Base-by-base conservation (phyloP, 2,888 invertebrate genomes). In the Macrophya alboannulata region DNA sequence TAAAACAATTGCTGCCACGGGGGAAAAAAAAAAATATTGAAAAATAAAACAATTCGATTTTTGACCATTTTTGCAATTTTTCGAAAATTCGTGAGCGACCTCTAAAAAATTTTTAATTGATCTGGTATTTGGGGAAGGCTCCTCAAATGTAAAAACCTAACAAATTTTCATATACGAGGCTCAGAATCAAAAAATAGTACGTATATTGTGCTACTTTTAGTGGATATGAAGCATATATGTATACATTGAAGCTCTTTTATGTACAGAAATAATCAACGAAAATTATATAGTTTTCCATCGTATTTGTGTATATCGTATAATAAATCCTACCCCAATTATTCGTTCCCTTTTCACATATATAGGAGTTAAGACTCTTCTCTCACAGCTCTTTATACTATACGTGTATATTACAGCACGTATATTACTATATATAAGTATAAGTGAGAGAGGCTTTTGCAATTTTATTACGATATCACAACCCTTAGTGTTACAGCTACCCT, bases 391-490 rank as follows among this genome's bases (percentile, higher is more conserved):
- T 55, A 55, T 55, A 55, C 8, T 8, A 31, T 31, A 31, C 31
- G 1, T 3, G 31, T 31, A 3, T 6, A 55, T n/a, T 55, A 55
- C 55, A 55, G n/a, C 31, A 55, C n/a, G 8, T 55, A n/a, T 17
- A 6, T n/a, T n/a, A n/a, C n/a, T 6, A 55, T 6, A n/a, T 2
- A n/a, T 25, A 25, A 1, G 4, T 1, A 31, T 12, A 25, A 3
- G 12, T 1, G 21, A 9, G 25, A 25, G 10, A 62, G 12, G 62
- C 62, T 62, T 62, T 62, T 62, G 31, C 12, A 25, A 25, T 62
- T 25, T 21, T 62, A 62, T 25, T 25, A 62, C 62, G 62, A 25
- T 62, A 21, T 62, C 62, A 62, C 62, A 62, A 62, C 62, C 62
- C 62, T 62, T 3, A 12, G 12, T 62, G 12, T 62, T 62, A 25